A percentile compares a stretch with the other conserved stretches of the same genome.
Conservation (phyloP, 2,888 invertebrate genomes). For the Eilema griseolum region DNA sequence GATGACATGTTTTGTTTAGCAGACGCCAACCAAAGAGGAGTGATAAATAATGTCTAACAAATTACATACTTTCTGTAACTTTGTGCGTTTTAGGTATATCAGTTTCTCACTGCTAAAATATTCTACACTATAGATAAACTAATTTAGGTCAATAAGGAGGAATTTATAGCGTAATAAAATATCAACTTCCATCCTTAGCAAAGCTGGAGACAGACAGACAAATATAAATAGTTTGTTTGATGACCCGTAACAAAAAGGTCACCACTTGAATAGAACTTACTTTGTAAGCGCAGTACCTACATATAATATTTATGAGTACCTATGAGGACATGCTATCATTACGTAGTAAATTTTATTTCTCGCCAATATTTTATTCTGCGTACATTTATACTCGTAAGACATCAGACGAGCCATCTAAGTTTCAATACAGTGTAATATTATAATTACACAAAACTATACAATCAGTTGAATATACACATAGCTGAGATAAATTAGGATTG, state of each 20-base stretch:
- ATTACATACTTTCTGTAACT: not conserved
- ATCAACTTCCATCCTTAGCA: not conserved
- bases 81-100: too few species aligned
- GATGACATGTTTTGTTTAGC: too few species aligned
- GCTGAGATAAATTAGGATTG: too few species aligned
- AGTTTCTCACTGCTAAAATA: too few species aligned
- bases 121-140: not conserved
- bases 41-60: too few species aligned
- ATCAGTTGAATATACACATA: too few species aligned
- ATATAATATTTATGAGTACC: not conserved
- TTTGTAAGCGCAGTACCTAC: not conserved
- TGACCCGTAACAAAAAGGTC: conserved; percentile 1
- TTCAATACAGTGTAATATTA: not conserved
- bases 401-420: not conserved
- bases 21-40: too few species aligned
- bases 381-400: not conserved
- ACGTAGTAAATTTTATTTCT: not conserved
- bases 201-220: not conserved
- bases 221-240: not conserved
- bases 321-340: not conserved
- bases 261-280: not conserved
- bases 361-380: not conserved
- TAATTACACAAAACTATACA: too few species aligned
- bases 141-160: not conserved
- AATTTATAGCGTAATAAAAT: not conserved